Evolutionary conservation across 2,888 invertebrate genomes (phyloP).

Genomic region (Heteromyza rotundicornis): DNA sequence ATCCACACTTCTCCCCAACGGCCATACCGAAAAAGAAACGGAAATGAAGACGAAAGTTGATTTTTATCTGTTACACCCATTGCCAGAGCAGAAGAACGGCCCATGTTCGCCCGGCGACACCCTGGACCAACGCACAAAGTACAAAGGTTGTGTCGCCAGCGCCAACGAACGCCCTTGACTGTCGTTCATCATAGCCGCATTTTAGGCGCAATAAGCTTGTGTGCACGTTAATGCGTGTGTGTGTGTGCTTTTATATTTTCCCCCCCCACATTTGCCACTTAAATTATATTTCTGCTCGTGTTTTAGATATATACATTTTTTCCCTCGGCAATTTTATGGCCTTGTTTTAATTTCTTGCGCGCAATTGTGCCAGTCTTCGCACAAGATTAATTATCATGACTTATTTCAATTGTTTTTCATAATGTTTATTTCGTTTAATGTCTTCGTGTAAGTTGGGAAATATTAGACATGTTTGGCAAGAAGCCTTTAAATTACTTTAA

Average conservation of each 20-base stretch:
- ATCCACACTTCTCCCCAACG: too few relatives aligned
- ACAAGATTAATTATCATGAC: slow-evolving; percentile 14
- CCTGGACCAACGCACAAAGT: too few relatives aligned
- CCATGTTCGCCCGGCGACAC: too few relatives aligned
- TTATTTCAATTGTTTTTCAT: background rate
- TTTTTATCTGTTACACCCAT: slow-evolving; percentile 14
- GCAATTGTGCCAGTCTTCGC: slow-evolving; percentile 18
- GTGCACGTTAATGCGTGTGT: background rate
- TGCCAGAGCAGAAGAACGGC: background rate
- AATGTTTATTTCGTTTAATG: too few relatives aligned
- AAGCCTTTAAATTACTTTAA: background rate
- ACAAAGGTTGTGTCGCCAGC: too few relatives aligned
- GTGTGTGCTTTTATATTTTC: background rate
- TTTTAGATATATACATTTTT: too few relatives aligned
- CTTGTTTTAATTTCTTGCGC: slow-evolving; percentile 21
- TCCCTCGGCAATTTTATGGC: slow-evolving; percentile 14
- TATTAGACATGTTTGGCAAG: background rate
- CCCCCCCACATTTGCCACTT: background rate
- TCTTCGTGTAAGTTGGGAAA: too few relatives aligned
- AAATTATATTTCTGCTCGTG: background rate
- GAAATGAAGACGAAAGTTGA: slow-evolving; percentile 23
- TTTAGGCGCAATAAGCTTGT: slow-evolving; percentile 15
- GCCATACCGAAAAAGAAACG: background rate
- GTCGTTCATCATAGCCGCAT: slow-evolving; percentile 18
- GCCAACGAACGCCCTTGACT: too few relatives aligned